Percentiles rank a stretch among this genome's conserved stretches.
Conservation (phyloP, 2,113 vertebrate species). For the Craseonycteris thonglongyai region DNA sequence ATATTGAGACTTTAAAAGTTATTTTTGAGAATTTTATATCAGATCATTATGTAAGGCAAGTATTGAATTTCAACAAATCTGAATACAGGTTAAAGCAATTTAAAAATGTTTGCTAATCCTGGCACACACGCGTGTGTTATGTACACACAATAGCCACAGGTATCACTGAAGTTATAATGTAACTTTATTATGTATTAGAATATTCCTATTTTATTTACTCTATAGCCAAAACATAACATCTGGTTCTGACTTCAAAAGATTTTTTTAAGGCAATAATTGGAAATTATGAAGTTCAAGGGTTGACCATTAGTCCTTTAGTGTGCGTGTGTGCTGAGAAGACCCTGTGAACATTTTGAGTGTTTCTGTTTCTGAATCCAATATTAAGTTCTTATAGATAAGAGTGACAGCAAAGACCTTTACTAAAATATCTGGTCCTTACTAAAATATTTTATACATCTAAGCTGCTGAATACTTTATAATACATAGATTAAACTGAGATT, state of each 20-base stretch:
- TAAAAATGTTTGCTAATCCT: not conserved
- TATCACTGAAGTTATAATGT: not conserved
- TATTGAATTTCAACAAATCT: not conserved
- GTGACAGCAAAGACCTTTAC: not conserved
- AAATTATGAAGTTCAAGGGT: not conserved
- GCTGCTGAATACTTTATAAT: slow-evolving; percentile 40
- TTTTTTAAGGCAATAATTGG: not conserved
- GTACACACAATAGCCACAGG: not conserved
- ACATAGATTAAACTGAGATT: slow-evolving; percentile 46
- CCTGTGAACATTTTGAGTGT: rapidly evolving
- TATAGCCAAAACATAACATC: not conserved
- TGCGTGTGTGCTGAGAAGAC: not conserved
- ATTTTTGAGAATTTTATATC: not conserved
- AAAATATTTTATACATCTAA: slow-evolving; percentile 48
- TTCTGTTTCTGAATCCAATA: not conserved
- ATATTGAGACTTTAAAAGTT: not conserved
- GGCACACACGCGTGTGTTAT: too few species aligned
- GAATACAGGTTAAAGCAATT: not conserved
- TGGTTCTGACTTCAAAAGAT: not conserved
- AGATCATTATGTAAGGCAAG: not conserved
- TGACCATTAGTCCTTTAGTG: not conserved
- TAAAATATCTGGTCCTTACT: slow-evolving; percentile 28
- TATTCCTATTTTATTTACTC: not conserved
- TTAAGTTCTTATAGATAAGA: not conserved
- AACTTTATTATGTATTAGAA: not conserved